Percentiles rank a stretch among this genome's conserved stretches.
Evolutionary conservation across 2,888 invertebrate species (phyloP).

Genomic region (Petrolisthes manimaculis): DNA sequence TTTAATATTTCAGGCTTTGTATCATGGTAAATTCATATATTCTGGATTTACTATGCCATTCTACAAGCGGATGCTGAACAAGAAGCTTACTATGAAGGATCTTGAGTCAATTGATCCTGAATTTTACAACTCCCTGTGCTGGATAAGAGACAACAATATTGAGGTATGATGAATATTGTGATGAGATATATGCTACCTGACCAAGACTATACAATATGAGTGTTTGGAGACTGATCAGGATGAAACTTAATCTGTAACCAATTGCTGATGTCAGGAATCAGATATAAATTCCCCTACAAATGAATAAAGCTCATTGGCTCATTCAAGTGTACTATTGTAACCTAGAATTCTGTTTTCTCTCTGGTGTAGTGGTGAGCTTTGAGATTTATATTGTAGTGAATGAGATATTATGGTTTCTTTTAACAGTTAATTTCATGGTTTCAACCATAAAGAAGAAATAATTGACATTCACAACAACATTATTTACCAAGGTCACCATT

Average conservation of each 20-base stretch:
- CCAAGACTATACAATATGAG: neutral
- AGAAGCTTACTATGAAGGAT: conserved; percentile 96
- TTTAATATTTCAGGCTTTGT: conserved; percentile 79
- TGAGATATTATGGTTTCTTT: no score
- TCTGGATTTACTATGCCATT: conserved; percentile 99
- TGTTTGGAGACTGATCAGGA: neutral
- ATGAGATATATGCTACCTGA: neutral
- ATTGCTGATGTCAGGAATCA: neutral
- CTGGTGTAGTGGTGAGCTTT: no score
- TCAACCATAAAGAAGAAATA: no score
- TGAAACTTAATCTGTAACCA: neutral
- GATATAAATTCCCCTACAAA: no score
- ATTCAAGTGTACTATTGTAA: no score
- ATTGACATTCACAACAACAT: no score
- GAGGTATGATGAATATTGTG: conserved; percentile 79
- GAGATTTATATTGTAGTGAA: no score
- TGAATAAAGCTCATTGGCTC: no score
- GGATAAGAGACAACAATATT: conserved; percentile 95
- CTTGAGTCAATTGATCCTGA: conserved; percentile 99
- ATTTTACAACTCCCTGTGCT: conserved; percentile 95
- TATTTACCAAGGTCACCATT: no score
- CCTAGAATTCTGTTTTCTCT: no score
- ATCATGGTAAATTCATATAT: conserved; percentile 99
- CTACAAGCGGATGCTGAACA: conserved; percentile 98
- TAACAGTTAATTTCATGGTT: no score